Conservation (phyloP, 2,113 vertebrate species). For the Podarcis cretensis region DNA sequence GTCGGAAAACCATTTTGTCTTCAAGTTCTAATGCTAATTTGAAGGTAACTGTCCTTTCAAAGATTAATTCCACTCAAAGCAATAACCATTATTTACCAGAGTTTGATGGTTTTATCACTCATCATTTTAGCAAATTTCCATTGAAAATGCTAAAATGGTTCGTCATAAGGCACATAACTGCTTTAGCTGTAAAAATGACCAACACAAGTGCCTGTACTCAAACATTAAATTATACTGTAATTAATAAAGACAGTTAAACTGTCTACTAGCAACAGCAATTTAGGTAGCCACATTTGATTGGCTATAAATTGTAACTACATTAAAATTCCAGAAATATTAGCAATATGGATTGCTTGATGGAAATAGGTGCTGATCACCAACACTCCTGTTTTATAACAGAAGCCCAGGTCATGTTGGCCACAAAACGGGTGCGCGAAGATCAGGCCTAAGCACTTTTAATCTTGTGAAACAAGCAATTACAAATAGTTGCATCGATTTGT, state of each 20-base stretch:
- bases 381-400: conserved; percentile 78
- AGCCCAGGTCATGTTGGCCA: conserved; percentile 90
- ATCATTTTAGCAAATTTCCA: conserved; percentile 84
- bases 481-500: conserved; percentile 99
- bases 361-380: conserved; percentile 89
- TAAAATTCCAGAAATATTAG: conserved; percentile 99
- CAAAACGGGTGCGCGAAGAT: conserved; percentile 92
- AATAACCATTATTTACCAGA: conserved; percentile 86
- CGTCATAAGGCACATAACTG: conserved; percentile 85
- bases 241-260: conserved; percentile 99
- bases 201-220: conserved; percentile 83
- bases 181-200: conserved; percentile 84
- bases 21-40: conserved; percentile 81
- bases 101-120: conserved; percentile 85
- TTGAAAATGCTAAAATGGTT: conserved; percentile 86
- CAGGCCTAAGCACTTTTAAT: conserved; percentile 98
- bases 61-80: conserved; percentile 83
- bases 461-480: conserved; percentile 99
- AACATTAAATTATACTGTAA: conserved; percentile 96
- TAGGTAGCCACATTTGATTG: conserved; percentile 98
- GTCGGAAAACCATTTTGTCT: conserved; percentile 65
- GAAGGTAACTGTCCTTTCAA: conserved; percentile 84
- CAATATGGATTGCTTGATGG: conserved; percentile 95
- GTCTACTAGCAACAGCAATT: conserved; percentile 98
- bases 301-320: conserved; percentile 97